Conservation (phyloP, 2,797 vertebrate genomes). For the Simalia tracyae region DNA sequence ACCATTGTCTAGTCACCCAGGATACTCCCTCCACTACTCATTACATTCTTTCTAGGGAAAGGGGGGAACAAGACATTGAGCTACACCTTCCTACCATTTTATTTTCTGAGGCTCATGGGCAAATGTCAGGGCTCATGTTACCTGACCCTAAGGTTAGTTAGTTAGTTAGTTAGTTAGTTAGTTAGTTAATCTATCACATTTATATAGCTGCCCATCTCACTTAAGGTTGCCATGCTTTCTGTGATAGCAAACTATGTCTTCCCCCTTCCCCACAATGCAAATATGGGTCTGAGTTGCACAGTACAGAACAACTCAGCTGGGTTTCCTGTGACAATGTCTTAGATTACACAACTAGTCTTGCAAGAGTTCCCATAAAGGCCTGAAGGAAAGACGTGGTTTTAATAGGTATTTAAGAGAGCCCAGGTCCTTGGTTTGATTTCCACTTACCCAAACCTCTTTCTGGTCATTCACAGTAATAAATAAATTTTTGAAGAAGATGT, state of each 20-base stretch:
- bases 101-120: background rate
- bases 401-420: background rate
- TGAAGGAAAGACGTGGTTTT: background rate
- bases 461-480: slow-evolving; percentile 70
- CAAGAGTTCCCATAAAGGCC: background rate
- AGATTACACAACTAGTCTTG: background rate
- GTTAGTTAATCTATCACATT: no score
- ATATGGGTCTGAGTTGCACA: background rate
- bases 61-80: background rate
- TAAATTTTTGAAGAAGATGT: slow-evolving; percentile 68
- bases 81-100: background rate
- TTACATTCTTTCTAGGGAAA: background rate
- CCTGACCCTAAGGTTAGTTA: background rate
- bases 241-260: background rate
- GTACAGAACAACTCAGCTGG: background rate
- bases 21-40: background rate
- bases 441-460: slow-evolving; percentile 76
- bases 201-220: no score
- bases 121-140: background rate
- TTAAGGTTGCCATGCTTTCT: background rate
- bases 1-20: background rate
- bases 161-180: no score
- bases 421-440: background rate
- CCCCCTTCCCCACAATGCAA: background rate
- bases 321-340: background rate